Conservation (phyloP, 2,888 invertebrate genomes). For the Scaptomyza reducta region DNA sequence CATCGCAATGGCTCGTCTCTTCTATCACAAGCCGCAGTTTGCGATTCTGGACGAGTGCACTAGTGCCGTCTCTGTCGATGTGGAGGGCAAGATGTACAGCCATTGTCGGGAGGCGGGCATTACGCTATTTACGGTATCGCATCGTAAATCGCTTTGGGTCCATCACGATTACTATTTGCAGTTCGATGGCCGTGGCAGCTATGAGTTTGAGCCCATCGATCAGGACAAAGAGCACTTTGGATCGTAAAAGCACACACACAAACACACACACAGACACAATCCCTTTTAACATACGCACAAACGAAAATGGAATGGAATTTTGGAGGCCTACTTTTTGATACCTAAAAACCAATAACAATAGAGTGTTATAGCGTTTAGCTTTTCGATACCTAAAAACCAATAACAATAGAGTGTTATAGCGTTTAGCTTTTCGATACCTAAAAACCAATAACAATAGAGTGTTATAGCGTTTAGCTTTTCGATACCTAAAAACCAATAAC, state of each 20-base stretch:
- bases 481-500: background rate
- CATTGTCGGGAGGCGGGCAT: constrained; percentile 94
- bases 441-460: too few relatives aligned
- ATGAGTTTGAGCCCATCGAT: constrained; percentile 94
- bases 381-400: constrained; percentile 24
- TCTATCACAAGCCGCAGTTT: constrained; percentile 99
- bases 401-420: too few relatives aligned
- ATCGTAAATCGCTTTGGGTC: constrained; percentile 98
- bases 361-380: too few relatives aligned
- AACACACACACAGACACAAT: too few relatives aligned
- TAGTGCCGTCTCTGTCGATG: constrained; percentile 98
- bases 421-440: constrained; percentile 6
- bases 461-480: constrained; percentile 11
- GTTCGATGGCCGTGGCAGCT: constrained; percentile 97
- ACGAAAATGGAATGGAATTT: background rate
- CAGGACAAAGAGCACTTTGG: constrained; percentile 95
- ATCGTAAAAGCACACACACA: constrained; percentile 86
- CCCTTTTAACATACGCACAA: background rate
- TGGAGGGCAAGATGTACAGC: constrained; percentile 98
- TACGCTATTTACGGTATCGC: constrained; percentile 98
- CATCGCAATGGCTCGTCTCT: constrained; percentile 98
- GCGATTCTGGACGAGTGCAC: constrained; percentile 99
- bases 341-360: too few relatives aligned
- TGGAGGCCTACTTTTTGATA: constrained; percentile 22
- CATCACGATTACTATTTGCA: constrained; percentile 98